Percentiles rank a stretch among this genome's conserved stretches.
These are phyloP conservation scores for Apolygus lucorum DNA, from an alignment of 1,140 invertebrate species.

Conservation along the genomic window DNA sequence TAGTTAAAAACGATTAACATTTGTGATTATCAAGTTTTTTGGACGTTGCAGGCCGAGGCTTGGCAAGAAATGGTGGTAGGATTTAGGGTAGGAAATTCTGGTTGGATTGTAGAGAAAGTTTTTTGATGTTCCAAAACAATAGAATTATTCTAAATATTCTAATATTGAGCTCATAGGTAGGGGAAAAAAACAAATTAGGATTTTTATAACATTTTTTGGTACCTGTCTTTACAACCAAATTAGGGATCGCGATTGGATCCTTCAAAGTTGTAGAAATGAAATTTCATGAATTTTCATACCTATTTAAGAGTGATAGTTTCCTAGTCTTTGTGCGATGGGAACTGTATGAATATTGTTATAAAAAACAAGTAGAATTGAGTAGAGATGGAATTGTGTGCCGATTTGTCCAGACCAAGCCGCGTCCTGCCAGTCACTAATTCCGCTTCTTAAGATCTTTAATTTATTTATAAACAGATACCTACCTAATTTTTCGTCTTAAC, in stretches of 20 bases:
- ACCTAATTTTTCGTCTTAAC: too few species aligned
- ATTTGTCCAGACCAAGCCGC: conserved; percentile 2
- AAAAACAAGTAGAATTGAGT: too few species aligned
- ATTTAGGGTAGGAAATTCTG: not conserved
- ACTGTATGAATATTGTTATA: too few species aligned
- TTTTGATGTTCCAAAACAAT: not conserved
- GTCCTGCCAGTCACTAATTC: not conserved
- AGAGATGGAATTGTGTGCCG: not conserved
- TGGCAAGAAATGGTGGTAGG: not conserved
- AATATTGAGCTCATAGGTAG: not conserved
- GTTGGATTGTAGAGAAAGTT: not conserved
- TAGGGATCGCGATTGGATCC: not conserved
- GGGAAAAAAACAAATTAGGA: not conserved
- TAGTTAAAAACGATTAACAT: not conserved
- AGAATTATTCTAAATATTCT: not conserved
- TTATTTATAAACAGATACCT: not conserved
- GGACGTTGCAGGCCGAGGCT: not conserved
- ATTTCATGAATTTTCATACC: not conserved
- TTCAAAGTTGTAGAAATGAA: not conserved
- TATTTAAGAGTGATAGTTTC: not conserved
- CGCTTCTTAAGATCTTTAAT: not conserved
- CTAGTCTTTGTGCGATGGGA: too few species aligned
- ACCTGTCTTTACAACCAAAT: not conserved
- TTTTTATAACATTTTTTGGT: not conserved
- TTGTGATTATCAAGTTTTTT: not conserved